Base-by-base conservation (phyloP, 2,888 invertebrate species). In the Ophioninae sp. region DNA sequence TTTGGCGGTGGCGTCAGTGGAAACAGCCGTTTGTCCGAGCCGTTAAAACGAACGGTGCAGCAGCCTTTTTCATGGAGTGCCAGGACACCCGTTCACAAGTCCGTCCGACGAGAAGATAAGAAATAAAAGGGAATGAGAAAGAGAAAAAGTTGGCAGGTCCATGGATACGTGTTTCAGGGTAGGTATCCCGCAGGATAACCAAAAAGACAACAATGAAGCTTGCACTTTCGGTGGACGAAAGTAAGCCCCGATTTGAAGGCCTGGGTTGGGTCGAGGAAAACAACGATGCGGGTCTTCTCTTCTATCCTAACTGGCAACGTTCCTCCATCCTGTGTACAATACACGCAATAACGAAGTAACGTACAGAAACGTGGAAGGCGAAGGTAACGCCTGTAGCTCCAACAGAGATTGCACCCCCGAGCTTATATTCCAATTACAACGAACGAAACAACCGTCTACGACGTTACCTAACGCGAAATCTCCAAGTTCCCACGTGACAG, bases 241-340 rank as follows among this genome's bases (percentile, higher is more conserved):
- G 67, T 23, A 56, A n/a, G n/a, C 23, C 23, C 23, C 61, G 68
- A 77, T 77, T 79, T 51, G 73, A 59, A 22, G 30, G 61, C 13
- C 22, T 10, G 13, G 44, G 44, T 58, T 68, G 37, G 67, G 61
- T 5, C 44, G 44, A 44, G 10, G 41, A 63, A 64, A 67, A 77
- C 77, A 61, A 44, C 71, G 78, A 84, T 84, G 84, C 84, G 84
- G 84, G 84, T 67, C 67, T 71, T 81, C 20, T 51, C 73, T n/a
- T n/a, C n/a, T 44, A 22, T 63, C 30, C 10, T 75, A 17, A 65
- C 64, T 78, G 78, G 72, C 74, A 81, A 83, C 74, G 78, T 75
- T 67, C 73, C 74, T 63, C 39, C 37, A 59, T 10, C 59, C 44
- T 30, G 41, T 22, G n/a, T 69, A 65, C 67, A 37, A 68, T 79